These are phyloP conservation scores for Drosophila albomicans DNA, from an alignment of 1,140 invertebrate species.

Conservation along the genomic window DNA sequence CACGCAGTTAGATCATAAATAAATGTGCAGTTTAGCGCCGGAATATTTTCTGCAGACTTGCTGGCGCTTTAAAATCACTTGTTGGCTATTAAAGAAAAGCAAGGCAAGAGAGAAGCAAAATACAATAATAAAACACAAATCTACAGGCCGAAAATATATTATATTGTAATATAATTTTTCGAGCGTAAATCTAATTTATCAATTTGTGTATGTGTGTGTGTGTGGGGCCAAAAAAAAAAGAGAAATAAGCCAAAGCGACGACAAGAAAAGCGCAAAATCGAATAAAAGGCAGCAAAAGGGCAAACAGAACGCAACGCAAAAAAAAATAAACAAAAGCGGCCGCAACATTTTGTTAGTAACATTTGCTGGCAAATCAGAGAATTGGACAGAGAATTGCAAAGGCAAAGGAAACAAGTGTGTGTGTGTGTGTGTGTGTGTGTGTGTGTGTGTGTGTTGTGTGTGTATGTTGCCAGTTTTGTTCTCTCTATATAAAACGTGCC, in stretches of 20 bases:
- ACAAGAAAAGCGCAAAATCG: conserved; percentile 49
- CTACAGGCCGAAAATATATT: conserved; percentile 61
- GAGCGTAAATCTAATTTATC: conserved; percentile 83
- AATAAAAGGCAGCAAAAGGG: conserved; percentile 52
- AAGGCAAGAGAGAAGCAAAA: conserved; percentile 3
- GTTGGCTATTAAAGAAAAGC: conserved; percentile 39
- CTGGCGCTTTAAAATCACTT: conserved; percentile 63
- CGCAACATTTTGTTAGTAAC: conserved; percentile 59
- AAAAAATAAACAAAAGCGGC: conserved; percentile 30
- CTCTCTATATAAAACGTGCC: conserved; percentile 67
- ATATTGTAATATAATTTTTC: conserved; percentile 82
- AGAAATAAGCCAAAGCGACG: conserved; percentile 35
- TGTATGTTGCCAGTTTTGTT: conserved; percentile 33
- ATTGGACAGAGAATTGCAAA: conserved; percentile 32
- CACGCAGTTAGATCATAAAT: conserved; percentile 60
- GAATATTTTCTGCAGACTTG: conserved; percentile 13
- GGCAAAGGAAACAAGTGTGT: background rate
- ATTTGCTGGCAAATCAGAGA: conserved; percentile 54
- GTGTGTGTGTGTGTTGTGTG: conserved; percentile 14
- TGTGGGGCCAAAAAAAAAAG: conserved; percentile 33
- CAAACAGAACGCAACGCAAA: conserved; percentile 3
- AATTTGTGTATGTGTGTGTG: conserved; percentile 59
- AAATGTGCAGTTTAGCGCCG: conserved; percentile 26
- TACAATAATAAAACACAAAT: conserved; percentile 71
- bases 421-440: background rate